phyloP scores from a whole-genome alignment of 2,888 invertebrate genomes.

The Scaeva pyrastri region DNA sequence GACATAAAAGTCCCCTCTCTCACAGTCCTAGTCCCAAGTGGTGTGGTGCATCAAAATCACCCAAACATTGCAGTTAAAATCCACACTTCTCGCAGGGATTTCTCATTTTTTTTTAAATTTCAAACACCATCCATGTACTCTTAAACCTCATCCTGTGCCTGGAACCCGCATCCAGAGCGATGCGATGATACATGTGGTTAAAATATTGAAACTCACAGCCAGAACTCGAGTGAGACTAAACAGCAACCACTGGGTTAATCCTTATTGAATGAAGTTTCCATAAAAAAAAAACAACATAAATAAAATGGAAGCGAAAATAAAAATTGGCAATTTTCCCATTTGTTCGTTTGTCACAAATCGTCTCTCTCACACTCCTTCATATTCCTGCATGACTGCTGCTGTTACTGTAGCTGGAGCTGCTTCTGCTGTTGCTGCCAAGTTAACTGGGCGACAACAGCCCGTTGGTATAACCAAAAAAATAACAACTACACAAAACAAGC shows the following conservation, averaged over 20 bases:
- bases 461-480: slow-evolving; percentile 17
- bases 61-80: neutral
- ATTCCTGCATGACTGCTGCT: neutral
- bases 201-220: slow-evolving; percentile 58
- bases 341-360: slow-evolving; percentile 71
- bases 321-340: slow-evolving; percentile 73
- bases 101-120: too few relatives aligned
- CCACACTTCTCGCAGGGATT: slow-evolving; percentile 5
- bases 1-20: too few relatives aligned
- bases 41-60: neutral
- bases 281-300: neutral
- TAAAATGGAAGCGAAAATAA: slow-evolving; percentile 50
- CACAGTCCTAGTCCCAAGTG: too few relatives aligned
- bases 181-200: slow-evolving; percentile 45
- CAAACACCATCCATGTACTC: neutral
- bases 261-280: slow-evolving; percentile 70
- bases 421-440: slow-evolving; percentile 31
- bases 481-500: neutral
- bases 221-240: slow-evolving; percentile 49
- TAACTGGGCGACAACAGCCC: slow-evolving; percentile 63
- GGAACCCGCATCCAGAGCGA: neutral
- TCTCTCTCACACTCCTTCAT: slow-evolving; percentile 54
- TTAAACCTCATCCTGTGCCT: neutral
- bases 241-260: slow-evolving; percentile 69
- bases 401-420: slow-evolving; percentile 6